Evolutionary conservation across 2,797 vertebrate species (phyloP), one percentile per base, ranked within the genome.

Genomic region (Arremon brunneinucha): DNA sequence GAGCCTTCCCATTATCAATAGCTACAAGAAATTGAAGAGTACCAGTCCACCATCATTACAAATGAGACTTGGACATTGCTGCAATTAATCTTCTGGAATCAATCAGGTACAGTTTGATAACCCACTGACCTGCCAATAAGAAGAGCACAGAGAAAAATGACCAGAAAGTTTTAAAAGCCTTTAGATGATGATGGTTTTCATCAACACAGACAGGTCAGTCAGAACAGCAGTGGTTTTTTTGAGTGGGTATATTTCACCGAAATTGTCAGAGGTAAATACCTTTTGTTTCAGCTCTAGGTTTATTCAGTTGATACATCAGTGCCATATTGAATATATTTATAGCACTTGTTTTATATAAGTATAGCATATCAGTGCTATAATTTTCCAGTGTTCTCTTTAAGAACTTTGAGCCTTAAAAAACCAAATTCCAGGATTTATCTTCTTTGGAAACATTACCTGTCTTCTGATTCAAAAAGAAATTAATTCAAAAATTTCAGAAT

Each of bases 21-120:
- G 63, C 41, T 59, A n/a, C 62, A 63, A 81, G 62, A 76, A 80
- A 83, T 6, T 55, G 63, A 79, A 65, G 39, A 74, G 34, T 62
- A 44, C 41, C 34, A 82, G 56, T 56, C 63, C 30, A 52, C 56
- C 56, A 46, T n/a, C 32, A 59, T 22, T 82, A 69, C 47, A 70
- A 90, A 80, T 34, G 74, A 79, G 63, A 63, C 70, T 88, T 59
- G 52, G 70, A 55, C 46, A 57, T 9, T 12, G 74, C 59, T 82
- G 70, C 55, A 72, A 82, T 89, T 70, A 50, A 82, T 97, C 91
- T 88, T 79, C 65, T 63, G n/a, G 56, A 90, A 79, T 94, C 59
- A 5, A 90, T 50, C 82, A 84, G 55, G 34, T 30, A 37, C 14
- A 14, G 39, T 79, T 91, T 93, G 89, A 90, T 88, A 94, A 91